These are phyloP conservation scores for Aurelia coerulea DNA, from an alignment of 30 jellyfish, hydroid and myxozoan species.

Conservation along the genomic window DNA sequence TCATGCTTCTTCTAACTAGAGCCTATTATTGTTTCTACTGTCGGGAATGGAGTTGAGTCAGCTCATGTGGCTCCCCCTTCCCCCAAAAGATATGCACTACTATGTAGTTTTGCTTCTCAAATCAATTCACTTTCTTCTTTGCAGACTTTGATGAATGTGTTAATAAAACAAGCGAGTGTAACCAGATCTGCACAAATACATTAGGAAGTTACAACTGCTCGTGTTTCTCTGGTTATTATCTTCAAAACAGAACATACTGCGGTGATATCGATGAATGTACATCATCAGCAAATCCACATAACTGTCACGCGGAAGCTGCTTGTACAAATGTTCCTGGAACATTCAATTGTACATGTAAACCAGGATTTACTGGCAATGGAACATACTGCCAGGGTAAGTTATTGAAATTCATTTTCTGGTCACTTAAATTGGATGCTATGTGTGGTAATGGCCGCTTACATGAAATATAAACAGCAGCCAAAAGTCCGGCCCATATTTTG, in stretches of 20 bases:
- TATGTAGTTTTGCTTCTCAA: too few relatives aligned
- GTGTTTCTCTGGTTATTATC: conserved; percentile 16
- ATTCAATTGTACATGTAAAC: conserved; percentile 20
- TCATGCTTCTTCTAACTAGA: too few relatives aligned
- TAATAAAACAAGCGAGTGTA: conserved; percentile 11
- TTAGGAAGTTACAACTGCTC: conserved; percentile 36
- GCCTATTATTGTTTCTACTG: too few relatives aligned
- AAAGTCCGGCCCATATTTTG: too few relatives aligned
- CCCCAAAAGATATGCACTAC: too few relatives aligned
- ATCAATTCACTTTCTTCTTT: too few relatives aligned
- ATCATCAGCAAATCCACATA: not conserved
- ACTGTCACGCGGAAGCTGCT: not conserved
- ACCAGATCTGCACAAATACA: conserved; percentile 37
- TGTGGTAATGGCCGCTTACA: too few relatives aligned
- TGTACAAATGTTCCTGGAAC: conserved; percentile 16
- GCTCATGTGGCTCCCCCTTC: too few relatives aligned
- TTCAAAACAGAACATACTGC: conserved; percentile 16
- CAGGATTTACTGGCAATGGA: conserved; percentile 27
- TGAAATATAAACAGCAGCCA: too few relatives aligned
- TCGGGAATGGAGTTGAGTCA: too few relatives aligned
- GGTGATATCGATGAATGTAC: conserved; percentile 35
- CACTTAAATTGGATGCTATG: too few relatives aligned
- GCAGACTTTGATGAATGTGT: conserved; percentile 49
- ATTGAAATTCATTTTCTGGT: too few relatives aligned
- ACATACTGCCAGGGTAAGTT: conserved; percentile 17